Evolutionary conservation across 2,113 vertebrate genomes (phyloP).

Genomic region (Brachyhypopomus occidentalis): DNA sequence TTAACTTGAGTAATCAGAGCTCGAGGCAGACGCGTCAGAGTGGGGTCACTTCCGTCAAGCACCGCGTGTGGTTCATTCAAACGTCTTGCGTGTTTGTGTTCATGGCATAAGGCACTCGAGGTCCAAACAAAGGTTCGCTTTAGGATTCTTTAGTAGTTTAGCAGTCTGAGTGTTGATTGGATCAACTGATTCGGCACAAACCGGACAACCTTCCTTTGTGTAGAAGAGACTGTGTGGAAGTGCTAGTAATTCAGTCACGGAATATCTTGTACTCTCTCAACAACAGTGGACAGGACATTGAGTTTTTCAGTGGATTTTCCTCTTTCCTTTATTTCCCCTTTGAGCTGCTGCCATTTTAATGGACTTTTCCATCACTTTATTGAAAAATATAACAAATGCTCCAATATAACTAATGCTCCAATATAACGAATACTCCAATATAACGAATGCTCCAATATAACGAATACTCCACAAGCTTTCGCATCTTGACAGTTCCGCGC

Average conservation of each 20-base stretch:
- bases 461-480: slow-evolving; percentile 28
- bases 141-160: not conserved
- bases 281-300: slow-evolving; percentile 3
- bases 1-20: slow-evolving; percentile 47
- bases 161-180: slow-evolving; percentile 39
- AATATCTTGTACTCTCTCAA: slow-evolving; percentile 9
- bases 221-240: too few relatives aligned
- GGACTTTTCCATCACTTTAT: slow-evolving; percentile 37
- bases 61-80: slow-evolving; percentile 45
- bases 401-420: too few relatives aligned
- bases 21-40: slow-evolving; percentile 48
- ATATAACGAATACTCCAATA: too few relatives aligned
- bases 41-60: slow-evolving; percentile 47
- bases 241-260: too few relatives aligned
- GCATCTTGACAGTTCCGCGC: slow-evolving; percentile 13
- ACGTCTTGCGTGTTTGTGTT: slow-evolving; percentile 38
- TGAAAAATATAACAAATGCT: too few relatives aligned
- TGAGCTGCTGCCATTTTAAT: slow-evolving; percentile 18
- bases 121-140: slow-evolving; percentile 41
- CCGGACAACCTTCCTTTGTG: slow-evolving; percentile 15
- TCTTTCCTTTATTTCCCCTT: slow-evolving; percentile 2
- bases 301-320: not conserved
- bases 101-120: slow-evolving; percentile 50
- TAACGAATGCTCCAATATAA: not conserved
- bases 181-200: slow-evolving; percentile 26